phyloP scores from a whole-genome alignment of 2,113 vertebrate species.

The sheep (Ovis aries) region ARS-UI_Ramb_v3.0 NC_056062.1:13662001-13662500 shows the following conservation, averaged over 20 bases:
- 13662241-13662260: not conserved
- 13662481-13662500: not conserved
- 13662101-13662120: not conserved
- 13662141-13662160: not conserved
- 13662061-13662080: not conserved
- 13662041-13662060: not conserved
- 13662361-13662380: not conserved
- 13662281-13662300: not conserved
- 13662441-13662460: not conserved
- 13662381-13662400: not conserved
- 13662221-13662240: not conserved
- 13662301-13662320: not conserved
- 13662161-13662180: not conserved
- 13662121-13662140: not conserved
- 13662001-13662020: not conserved
- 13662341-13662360: not conserved
- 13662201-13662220: not conserved
- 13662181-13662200: not conserved
- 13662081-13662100: not conserved
- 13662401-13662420: not conserved
- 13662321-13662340: not conserved
- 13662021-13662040: not conserved
- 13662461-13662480: not conserved
- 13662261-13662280: not conserved
- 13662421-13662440: not conserved